A percentile compares a stretch with the other conserved stretches of the same genome.
Conservation (phyloP, 2,113 vertebrate genomes). For the Pteropus alecto region DNA sequence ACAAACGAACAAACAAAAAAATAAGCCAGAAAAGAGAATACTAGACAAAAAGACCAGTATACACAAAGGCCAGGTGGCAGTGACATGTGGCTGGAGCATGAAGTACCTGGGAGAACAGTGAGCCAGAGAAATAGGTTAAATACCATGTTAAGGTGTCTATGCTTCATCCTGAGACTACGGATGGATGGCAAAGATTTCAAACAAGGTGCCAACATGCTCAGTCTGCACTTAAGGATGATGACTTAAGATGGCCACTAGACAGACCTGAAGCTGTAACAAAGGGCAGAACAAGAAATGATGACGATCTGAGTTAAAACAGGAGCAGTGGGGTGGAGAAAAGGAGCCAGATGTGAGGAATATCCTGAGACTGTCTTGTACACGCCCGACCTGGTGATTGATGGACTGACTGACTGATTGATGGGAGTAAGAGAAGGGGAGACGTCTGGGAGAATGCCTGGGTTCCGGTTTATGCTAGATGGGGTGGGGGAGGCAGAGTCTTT, state of each 20-base stretch:
- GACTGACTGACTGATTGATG: background rate
- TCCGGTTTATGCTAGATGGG: background rate
- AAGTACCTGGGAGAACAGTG: background rate
- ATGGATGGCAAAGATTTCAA: background rate
- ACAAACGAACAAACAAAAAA: background rate
- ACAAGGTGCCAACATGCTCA: background rate
- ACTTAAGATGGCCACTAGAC: background rate
- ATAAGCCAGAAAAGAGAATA: background rate
- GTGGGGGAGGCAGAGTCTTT: background rate
- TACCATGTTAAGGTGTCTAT: background rate
- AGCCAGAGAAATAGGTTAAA: background rate
- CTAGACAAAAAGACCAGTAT: background rate
- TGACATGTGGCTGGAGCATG: background rate
- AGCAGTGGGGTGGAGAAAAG: background rate
- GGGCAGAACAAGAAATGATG: background rate
- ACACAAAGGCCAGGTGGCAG: background rate
- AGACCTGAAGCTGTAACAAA: background rate
- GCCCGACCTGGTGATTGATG: background rate
- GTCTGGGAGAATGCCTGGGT: background rate
- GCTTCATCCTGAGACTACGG: background rate
- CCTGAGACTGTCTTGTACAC: background rate
- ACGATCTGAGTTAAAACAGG: background rate
- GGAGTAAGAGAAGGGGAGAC: background rate
- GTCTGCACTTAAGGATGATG: background rate
- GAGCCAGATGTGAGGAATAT: background rate